Base-by-base conservation (phyloP, 1,140 invertebrate species). In the Frieseomelitta varia region DNA sequence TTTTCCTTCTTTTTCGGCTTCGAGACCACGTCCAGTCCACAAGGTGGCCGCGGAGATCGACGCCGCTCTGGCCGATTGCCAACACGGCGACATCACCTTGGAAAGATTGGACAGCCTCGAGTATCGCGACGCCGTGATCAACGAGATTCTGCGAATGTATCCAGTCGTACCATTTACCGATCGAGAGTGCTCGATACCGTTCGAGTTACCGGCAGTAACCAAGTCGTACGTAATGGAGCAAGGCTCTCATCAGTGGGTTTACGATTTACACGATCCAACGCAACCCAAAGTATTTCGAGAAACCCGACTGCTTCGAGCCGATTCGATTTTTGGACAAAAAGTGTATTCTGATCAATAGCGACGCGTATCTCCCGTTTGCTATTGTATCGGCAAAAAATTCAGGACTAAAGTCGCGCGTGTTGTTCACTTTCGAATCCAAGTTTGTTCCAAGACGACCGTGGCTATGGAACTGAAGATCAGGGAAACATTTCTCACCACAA, bases 111-210 rank as follows among this genome's bases (percentile, higher is more conserved):
- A 94, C 21, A 90, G 93, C 68, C 89, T 95, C 85, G 83, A 90
- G 27, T 96, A 95, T 88, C 85, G 96, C 58, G 95, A 95, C 24
- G 95, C 93, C 86, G 93, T 96, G 6, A 71, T 95, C 4, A 94
- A 95, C 79, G 97, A 97, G 92, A 95, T 95, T 0, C 80, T 97
- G 6, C 92, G 96, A 53, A 95, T 95, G 75, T 97, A 96, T 95
- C 94, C 96, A 3, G 91, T 96, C 6, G 95, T 93, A 0, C 83
- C 94, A 0, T 82, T 92, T 1, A 92, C 95, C 0, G 96, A 96
- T 79, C 93, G 96, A 53, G 1, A 93, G 0, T 96, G 96, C 79
- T 92, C 92, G 1, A 95, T 96, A 91, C 92, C 95, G 12, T 97
- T 96, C 82, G 95, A 93, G 4, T 76, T 96, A n/a, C 85, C 90